Evolutionary conservation across 2,888 invertebrate species (phyloP), one percentile per base, ranked within the genome.

Genomic region (Zele albiditarsus): DNA sequence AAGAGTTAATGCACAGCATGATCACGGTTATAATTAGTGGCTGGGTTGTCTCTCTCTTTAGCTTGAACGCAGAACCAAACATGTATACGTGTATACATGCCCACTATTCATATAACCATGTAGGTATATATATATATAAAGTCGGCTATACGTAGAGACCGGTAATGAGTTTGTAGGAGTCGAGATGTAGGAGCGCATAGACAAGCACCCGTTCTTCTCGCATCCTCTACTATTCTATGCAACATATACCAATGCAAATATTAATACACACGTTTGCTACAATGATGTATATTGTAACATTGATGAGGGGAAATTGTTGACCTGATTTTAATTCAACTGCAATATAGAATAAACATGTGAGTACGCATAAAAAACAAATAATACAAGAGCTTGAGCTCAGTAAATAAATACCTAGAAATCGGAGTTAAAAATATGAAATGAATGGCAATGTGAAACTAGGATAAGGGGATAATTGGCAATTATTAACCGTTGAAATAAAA

Each of bases 1-100:
- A 80, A 82, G 81, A 85, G 80, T 79, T 82, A 82, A 82, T 80
- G 81, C 82, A 73, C 79, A 79, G 74, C 79, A 80, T 81, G 83
- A 85, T 84, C 84, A 81, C 79, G 82, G 79, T 83, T 82, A 85
- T 85, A 85, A 85, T 85, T 85, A 85, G 83, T 81, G 75, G 76
- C 76, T 78, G 73, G 33, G 66, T 66, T 74, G 65, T 74, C 66
- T 66, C 49, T 71, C 63, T 74, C 63, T 53, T 31, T 28, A 42
- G 27, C 46, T 60, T 58, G 33, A 62, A 46, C 46, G 63, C 28
- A 74, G 60, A 74, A 63, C n/a, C 46, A 38, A 25, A 25, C 25
- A 62, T 58, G 58, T 49, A 28, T 65, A 60, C 27, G 60, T 20
- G 28, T 65, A 38, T 38, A 38, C 38, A 38, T 38, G 58, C 20